These are phyloP conservation scores for Acleris cristana DNA, from an alignment of 2,888 invertebrate genomes.

Conservation along the genomic window DNA sequence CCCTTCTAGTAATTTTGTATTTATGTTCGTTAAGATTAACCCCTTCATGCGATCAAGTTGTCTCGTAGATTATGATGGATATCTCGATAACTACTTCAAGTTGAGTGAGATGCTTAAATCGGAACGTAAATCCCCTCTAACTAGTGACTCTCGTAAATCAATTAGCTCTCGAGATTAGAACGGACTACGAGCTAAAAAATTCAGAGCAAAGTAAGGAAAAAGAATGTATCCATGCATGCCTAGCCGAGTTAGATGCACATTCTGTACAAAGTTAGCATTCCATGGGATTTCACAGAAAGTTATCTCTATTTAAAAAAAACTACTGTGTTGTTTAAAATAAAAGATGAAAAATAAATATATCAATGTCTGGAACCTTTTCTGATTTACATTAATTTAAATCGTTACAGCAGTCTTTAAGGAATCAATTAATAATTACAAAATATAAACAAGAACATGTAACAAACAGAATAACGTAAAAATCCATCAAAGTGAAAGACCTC, in stretches of 20 bases:
- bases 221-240: not conserved
- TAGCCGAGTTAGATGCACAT: not conserved
- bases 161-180: not conserved
- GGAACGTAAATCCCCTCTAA: not conserved
- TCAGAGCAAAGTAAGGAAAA: not conserved
- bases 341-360: too few species aligned
- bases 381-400: too few species aligned
- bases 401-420: too few species aligned
- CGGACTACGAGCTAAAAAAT: not conserved
- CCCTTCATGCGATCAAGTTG: constrained; percentile 6
- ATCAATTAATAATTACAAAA: too few species aligned
- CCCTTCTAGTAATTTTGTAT: not conserved
- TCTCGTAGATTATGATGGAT: not conserved
- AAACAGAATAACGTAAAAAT: too few species aligned
- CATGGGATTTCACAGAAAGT: not conserved
- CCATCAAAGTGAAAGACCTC: too few species aligned
- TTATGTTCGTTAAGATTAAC: not conserved
- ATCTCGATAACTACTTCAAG: not conserved
- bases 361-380: too few species aligned
- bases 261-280: not conserved
- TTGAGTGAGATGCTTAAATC: not conserved
- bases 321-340: too few species aligned
- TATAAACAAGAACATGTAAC: too few species aligned
- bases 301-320: not conserved
- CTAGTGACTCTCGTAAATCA: not conserved